Evolutionary conservation across 37 sponge, comb jelly and placozoan genomes (phyloP).

Genomic region (Aplysina aerophoba): DNA sequence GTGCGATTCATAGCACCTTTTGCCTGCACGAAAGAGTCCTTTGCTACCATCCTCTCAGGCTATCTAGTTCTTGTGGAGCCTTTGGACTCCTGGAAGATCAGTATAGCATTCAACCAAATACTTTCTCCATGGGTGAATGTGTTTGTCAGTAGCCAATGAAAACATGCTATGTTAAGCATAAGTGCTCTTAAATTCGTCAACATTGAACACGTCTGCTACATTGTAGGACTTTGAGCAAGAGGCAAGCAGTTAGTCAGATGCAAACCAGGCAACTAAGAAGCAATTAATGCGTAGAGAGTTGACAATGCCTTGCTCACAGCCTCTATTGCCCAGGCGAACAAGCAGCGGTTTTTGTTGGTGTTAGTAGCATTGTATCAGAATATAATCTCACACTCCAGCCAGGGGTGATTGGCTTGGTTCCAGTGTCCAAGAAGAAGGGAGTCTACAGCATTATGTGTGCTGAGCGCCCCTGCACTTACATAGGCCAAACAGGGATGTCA

Average conservation of each 20-base stretch:
- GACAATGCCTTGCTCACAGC: slow-evolving; percentile 1
- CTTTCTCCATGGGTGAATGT: slow-evolving; percentile 34
- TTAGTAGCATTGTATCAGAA: slow-evolving; percentile 57
- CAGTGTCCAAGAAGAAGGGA: too few species aligned
- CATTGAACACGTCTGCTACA: slow-evolving; percentile 37
- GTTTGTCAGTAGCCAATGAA: not conserved
- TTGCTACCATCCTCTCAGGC: too few species aligned
- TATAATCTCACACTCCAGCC: slow-evolving; percentile 40
- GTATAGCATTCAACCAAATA: not conserved
- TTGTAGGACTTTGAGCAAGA: slow-evolving; percentile 21
- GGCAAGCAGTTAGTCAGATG: slow-evolving; percentile 50
- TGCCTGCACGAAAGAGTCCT: too few species aligned
- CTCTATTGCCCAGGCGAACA: slow-evolving; percentile 48
- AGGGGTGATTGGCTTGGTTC: not conserved
- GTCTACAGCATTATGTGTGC: too few species aligned
- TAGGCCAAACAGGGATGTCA: too few species aligned
- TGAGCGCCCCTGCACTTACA: too few species aligned
- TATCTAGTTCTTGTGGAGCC: slow-evolving; percentile 38
- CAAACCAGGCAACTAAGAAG: slow-evolving; percentile 55
- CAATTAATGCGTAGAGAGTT: slow-evolving; percentile 28
- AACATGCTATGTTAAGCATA: not conserved
- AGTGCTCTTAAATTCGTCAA: slow-evolving; percentile 9
- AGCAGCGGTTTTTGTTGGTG: slow-evolving; percentile 47
- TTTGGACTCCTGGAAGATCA: slow-evolving; percentile 35
- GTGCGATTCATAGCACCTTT: too few species aligned